Base-by-base conservation (phyloP, 1,140 invertebrate species). In the Forficula auricularia region DNA sequence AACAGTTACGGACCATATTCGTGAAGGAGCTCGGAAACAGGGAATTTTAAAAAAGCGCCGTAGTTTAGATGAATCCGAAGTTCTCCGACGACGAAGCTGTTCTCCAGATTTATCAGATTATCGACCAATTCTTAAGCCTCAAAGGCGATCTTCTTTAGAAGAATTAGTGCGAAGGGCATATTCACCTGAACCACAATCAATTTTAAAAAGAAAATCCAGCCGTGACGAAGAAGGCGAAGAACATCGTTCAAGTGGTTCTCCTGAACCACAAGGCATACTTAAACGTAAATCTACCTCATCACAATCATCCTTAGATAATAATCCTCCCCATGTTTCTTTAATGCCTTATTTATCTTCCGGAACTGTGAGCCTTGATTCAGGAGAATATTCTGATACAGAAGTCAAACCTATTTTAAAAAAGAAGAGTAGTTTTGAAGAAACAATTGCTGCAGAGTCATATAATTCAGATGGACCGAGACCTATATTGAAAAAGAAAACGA, bases 401-500 rank as follows among this genome's bases (percentile, higher is more conserved):
- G 82, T 79, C 0, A 70, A 75, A 49, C 82, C 83, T 2, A 87
- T 88, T 46, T 57, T 86, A 3, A 86, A 86, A 56, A 82, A 82
- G 57, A 80, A 79, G 42, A 57, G 63, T 18, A 64, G 61, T 36
- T 51, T 57, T 18, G 64, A 65, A 67, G 77, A 68, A 10, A 33
- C 20, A 7, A 44, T 54, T 19, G 40, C 43, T 3, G 54, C 50
- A 47, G 50, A 27, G 49, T 50, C 40, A 13, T 27, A 10, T 4
- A 27, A 27, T 52, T 55, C 41, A 52, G 54, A 42, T 52, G 67
- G 65, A 27, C 75, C 77, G 0, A 77, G 71, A 56, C 81, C 82
- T 1, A 87, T 86, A 54, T 54, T 88, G 7, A 87, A 88, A 53
- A 87, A 87, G 56, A 85, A 84, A 55, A 77, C 77, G 0, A 81